Conservation (phyloP, 2,888 invertebrate genomes). For the Lysandra coridon region DNA sequence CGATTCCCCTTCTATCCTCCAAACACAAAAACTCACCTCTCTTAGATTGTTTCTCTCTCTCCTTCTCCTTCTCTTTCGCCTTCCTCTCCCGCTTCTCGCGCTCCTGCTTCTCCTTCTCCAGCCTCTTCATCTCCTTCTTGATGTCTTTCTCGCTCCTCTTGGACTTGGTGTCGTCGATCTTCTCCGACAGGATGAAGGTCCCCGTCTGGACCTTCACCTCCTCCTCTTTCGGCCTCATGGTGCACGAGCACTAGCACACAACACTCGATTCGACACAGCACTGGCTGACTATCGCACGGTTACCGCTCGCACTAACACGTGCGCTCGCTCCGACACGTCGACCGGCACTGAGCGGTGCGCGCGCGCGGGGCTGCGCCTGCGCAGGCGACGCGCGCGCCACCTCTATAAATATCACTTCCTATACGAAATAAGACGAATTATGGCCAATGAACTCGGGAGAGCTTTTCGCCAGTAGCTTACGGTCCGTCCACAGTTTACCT, state of each 20-base stretch:
- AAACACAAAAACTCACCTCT: conserved; percentile 57
- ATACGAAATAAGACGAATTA: conserved; percentile 70
- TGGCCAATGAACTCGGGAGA: conserved; percentile 75
- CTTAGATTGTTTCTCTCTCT: conserved; percentile 69
- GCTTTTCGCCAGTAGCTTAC: conserved; percentile 53
- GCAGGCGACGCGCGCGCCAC: conserved; percentile 49
- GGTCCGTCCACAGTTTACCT: background rate
- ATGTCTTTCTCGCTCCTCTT: conserved; percentile 74
- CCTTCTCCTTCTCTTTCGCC: conserved; percentile 75
- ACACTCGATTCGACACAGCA: conserved; percentile 59
- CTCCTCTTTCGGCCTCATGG: conserved; percentile 75
- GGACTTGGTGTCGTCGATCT: conserved; percentile 75
- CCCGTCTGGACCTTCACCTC: conserved; percentile 71
- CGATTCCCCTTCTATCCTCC: conserved; percentile 39
- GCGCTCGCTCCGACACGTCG: conserved; percentile 57
- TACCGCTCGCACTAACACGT: conserved; percentile 53
- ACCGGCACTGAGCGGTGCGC: conserved; percentile 50
- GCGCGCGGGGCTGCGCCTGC: conserved; percentile 38
- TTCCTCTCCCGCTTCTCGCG: conserved; percentile 76
- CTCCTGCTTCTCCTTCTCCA: conserved; percentile 75
- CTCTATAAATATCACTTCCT: conserved; percentile 77
- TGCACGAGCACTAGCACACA: conserved; percentile 47
- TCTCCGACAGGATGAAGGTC: conserved; percentile 80
- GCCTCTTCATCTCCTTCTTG: conserved; percentile 76
- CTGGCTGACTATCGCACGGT: conserved; percentile 56